Evolutionary conservation across 2,113 vertebrate species (phyloP).

Genomic region (Periophthalmus modestus): DNA sequence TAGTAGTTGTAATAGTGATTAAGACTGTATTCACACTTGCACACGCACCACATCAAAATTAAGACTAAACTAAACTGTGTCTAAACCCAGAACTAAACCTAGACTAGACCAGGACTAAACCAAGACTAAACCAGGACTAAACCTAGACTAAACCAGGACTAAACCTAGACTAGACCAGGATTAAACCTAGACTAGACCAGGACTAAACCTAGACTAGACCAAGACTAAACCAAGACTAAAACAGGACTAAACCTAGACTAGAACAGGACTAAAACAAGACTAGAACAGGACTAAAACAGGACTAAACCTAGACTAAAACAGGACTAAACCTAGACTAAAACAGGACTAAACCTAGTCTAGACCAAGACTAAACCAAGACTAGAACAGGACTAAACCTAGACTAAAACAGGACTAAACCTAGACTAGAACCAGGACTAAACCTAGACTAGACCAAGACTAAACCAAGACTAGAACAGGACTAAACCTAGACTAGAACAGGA

Average conservation of each 20-base stretch:
- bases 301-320: no score
- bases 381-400: no score
- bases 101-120: neutral
- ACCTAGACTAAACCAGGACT: no score
- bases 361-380: neutral
- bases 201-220: no score
- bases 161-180: neutral
- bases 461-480: neutral
- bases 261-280: neutral
- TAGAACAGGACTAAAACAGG: no score
- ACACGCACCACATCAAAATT: neutral
- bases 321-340: no score
- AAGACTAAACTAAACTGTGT: neutral
- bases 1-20: no score
- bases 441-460: neutral
- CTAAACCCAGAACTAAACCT: neutral
- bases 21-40: no score
- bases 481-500: neutral
- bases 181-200: neutral
- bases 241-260: neutral
- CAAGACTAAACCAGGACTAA: neutral
- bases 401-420: neutral
- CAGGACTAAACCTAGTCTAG: neutral
- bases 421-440: no score
- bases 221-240: neutral